Base-by-base conservation (phyloP, 2,888 invertebrate species). In the Molorchus minor region DNA sequence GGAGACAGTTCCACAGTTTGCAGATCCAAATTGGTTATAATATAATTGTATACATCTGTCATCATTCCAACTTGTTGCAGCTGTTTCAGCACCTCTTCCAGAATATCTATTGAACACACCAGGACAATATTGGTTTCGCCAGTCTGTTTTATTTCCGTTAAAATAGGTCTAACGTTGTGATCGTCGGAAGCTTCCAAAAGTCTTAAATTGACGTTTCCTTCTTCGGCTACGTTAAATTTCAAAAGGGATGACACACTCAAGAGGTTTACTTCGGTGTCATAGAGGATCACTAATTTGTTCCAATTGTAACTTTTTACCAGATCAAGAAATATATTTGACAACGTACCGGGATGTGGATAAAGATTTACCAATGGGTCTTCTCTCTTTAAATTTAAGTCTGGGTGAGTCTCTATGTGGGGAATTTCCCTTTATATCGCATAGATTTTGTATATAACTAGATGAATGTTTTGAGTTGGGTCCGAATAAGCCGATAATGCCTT, bases 231-330 rank as follows among this genome's bases (percentile, higher is more conserved):
- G 41, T 78, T 77, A 7, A 79, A 76, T 44, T 78, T 77, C 19
- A 84, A 79, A 44, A 83, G 76, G 83, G 36, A 85, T 72, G 49
- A 85, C 73, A 52, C 83, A 83, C 66, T 82, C 82, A 19, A 85
- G 46, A 87, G 76, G 57, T 85, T 84, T 44, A 86, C 84, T 66
- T 84, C 83, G 67, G 84, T 81, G 68, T 88, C 86, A 79, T 96
- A 97, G 58, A 97, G 84, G 66, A 97, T 86, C 12, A 93, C 92
- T 75, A 94, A 94, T 20, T 86, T 85, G 61, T 87, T 86, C 96
- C 96, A 97, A 38, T 87, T 86, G 82, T 89, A 89, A 10, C 85
- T 83, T 54, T 82, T 80, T 2, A 95, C 87, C 52, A 94, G 82
- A 72, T 90, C 88, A 45, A 86, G 83, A 62, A 88, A 86, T 17